Percentiles rank a stretch among this genome's conserved stretches.
Evolutionary conservation across 2,888 invertebrate species (phyloP).

Genomic region (Chydorus sphaericus): DNA sequence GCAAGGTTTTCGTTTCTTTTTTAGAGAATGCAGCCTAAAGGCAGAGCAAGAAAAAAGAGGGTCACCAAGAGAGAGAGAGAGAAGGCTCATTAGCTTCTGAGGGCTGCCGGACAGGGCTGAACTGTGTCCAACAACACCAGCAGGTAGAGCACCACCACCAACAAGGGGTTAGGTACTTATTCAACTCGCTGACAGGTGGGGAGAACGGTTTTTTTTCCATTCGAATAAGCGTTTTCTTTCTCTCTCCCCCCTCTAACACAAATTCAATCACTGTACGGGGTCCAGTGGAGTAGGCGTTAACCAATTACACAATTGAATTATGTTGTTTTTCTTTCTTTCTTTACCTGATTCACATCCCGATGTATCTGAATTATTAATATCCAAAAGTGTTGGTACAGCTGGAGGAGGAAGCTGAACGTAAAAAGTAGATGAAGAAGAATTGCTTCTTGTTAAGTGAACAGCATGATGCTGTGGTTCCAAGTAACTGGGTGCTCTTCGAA

Average conservation of each 20-base stretch:
- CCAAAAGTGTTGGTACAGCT: neutral
- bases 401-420: conserved; percentile 5
- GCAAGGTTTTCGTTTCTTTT: neutral
- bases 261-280: neutral
- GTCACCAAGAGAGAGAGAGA: neutral
- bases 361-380: neutral
- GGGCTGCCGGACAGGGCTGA: neutral
- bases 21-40: too few species aligned
- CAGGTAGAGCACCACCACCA: too few species aligned
- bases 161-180: neutral
- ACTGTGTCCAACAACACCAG: too few species aligned
- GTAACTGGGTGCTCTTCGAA: conserved; percentile 4
- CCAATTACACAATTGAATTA: neutral
- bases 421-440: conserved; percentile 5
- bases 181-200: conserved; percentile 3
- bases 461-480: neutral
- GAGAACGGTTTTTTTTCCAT: too few species aligned
- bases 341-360: conserved; percentile 11
- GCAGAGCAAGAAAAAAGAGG: too few species aligned
- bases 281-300: neutral
- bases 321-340: neutral
- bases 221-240: too few species aligned
- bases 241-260: neutral
- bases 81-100: neutral
- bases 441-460: neutral